Conservation (phyloP, 2,888 invertebrate species). For the Drosophila subsilvestris region DNA sequence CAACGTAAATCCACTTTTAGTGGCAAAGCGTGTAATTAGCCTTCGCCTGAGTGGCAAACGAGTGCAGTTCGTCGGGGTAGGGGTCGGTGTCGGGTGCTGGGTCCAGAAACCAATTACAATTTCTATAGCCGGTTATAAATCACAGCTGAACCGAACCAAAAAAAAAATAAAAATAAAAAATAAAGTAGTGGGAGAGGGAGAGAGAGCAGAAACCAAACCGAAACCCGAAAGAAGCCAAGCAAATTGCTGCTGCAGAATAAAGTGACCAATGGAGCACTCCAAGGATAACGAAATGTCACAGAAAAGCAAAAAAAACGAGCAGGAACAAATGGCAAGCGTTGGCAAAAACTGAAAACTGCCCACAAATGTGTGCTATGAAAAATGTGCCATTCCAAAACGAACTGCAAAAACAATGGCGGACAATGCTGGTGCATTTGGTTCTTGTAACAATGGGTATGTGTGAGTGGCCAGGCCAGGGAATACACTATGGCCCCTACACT, state of each 20-base stretch:
- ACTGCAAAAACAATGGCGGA: constrained; percentile 26
- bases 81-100: neutral
- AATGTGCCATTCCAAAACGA: constrained; percentile 29
- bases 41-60: constrained; percentile 33
- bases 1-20: constrained; percentile 57
- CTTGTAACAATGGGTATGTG: constrained; percentile 1
- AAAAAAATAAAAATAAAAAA: neutral
- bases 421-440: constrained; percentile 42
- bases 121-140: constrained; percentile 61
- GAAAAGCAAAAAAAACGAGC: constrained; percentile 12
- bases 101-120: constrained; percentile 61
- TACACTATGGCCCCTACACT: neutral
- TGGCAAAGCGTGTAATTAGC: constrained; percentile 64
- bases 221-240: constrained; percentile 8
- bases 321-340: constrained; percentile 45
- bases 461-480: constrained; percentile 36
- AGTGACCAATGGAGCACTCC: constrained; percentile 29
- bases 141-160: constrained; percentile 25
- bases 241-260: constrained; percentile 48
- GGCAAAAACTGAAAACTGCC: constrained; percentile 37
- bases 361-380: constrained; percentile 57
- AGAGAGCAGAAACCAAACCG: constrained; percentile 1
- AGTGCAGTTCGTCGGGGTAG: neutral
- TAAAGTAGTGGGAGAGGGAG: neutral
- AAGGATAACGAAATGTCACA: constrained; percentile 43